These are phyloP conservation scores for Mus pahari DNA, from an alignment of 2,113 vertebrate species.

Conservation along the genomic window DNA sequence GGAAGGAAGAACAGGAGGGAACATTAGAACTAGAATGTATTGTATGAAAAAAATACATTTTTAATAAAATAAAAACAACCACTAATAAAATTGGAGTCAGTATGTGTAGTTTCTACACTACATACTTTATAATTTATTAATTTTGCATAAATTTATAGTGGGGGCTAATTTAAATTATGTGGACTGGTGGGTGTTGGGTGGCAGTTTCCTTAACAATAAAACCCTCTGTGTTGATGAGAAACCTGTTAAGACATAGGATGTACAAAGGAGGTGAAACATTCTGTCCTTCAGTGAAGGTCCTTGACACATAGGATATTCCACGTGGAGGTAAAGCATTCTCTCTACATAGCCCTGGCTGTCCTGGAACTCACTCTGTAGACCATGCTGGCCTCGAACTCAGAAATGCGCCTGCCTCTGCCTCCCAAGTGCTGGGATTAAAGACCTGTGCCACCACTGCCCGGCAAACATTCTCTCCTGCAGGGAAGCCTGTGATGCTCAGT, in stretches of 20 bases:
- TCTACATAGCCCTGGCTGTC: no score
- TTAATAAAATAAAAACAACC: neutral
- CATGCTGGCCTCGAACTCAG: no score
- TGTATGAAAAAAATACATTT: neutral
- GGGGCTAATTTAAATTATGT: neutral
- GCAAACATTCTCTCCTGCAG: neutral
- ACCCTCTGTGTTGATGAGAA: neutral
- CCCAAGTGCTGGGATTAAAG: no score
- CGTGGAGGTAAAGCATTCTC: neutral
- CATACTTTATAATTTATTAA: neutral
- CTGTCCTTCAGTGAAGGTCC: neutral
- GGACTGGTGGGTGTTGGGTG: neutral
- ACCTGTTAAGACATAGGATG: neutral
- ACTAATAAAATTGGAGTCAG: neutral
- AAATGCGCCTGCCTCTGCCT: no score
- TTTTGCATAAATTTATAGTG: neutral
- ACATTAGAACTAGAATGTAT: neutral
- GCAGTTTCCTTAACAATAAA: neutral
- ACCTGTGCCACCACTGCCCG: no score
- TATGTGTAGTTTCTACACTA: neutral
- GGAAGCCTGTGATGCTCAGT: no score
- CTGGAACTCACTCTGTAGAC: no score
- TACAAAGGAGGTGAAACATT: neutral
- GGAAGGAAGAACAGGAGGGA: neutral
- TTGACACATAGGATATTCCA: neutral